Percentiles rank a stretch among this genome's conserved stretches.
Evolutionary conservation across 2,888 invertebrate genomes (phyloP).

Genomic region (Oxytorus armatus): DNA sequence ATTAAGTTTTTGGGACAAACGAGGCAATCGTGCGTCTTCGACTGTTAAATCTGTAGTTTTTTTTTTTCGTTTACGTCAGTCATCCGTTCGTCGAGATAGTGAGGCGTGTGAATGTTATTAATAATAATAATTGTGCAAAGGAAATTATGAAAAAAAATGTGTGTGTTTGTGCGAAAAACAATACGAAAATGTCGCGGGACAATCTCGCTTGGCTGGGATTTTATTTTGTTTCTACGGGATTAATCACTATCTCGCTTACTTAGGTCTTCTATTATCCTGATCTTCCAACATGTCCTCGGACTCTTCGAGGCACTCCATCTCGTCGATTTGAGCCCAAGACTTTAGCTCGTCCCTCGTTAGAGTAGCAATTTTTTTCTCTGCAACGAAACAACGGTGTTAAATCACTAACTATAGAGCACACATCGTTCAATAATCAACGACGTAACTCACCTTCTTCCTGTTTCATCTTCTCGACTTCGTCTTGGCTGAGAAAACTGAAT

Average conservation of each 20-base stretch:
- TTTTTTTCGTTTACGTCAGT: conserved; percentile 51
- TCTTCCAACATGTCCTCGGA: conserved; percentile 79
- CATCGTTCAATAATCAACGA: background rate
- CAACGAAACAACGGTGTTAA: conserved; percentile 15
- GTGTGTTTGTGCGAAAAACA: too few relatives aligned
- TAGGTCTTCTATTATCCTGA: conserved; percentile 82
- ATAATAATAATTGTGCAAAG: conserved; percentile 36
- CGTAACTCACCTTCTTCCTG: conserved; percentile 90
- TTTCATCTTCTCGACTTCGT: conserved; percentile 97
- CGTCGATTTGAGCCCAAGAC: conserved; percentile 86
- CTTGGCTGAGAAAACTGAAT: conserved; percentile 96
- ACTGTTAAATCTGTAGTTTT: conserved; percentile 1
- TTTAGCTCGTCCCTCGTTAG: conserved; percentile 88
- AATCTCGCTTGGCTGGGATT: conserved; percentile 51
- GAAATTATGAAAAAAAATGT: conserved; percentile 32
- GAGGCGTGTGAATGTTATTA: conserved; percentile 29
- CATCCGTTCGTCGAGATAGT: conserved; percentile 46
- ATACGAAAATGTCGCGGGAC: conserved; percentile 45
- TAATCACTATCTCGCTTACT: conserved; percentile 77
- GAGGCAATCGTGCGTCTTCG: background rate
- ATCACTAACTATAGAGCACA: background rate
- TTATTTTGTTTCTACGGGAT: conserved; percentile 47
- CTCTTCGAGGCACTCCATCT: conserved; percentile 86
- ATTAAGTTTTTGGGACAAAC: conserved; percentile 2
- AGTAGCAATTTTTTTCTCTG: conserved; percentile 92